These are phyloP conservation scores for Heliopora coerulea DNA, from an alignment of 92 coral and sea anemone genomes.

Conservation along the genomic window DNA sequence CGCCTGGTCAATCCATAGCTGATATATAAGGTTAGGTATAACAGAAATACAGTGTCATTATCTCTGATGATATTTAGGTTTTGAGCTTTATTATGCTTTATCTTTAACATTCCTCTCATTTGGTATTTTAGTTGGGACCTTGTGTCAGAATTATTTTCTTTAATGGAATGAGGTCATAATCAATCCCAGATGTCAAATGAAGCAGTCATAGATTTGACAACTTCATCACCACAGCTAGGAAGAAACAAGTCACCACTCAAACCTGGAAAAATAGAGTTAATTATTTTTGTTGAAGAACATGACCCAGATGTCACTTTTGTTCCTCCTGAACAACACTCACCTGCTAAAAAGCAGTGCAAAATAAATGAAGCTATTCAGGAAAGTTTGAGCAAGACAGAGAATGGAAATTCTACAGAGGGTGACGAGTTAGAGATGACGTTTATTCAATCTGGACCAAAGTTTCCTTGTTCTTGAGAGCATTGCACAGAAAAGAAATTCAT, in stretches of 20 bases:
- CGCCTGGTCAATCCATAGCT: too few species aligned
- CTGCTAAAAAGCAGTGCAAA: slow-evolving; percentile 51
- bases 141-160: too few species aligned
- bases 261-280: background rate
- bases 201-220: background rate
- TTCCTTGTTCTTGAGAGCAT: slow-evolving; percentile 74
- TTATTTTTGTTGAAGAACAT: slow-evolving; percentile 52
- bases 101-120: too few species aligned
- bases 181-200: background rate
- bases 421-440: background rate
- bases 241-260: background rate
- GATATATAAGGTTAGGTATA: too few species aligned
- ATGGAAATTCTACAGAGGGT: background rate
- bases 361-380: background rate
- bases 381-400: slow-evolving; percentile 27
- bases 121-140: too few species aligned
- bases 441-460: slow-evolving; percentile 25
- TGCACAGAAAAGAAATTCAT: slow-evolving; percentile 54
- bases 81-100: too few species aligned
- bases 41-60: too few species aligned
- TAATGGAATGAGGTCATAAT: too few species aligned
- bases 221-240: background rate
- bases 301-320: slow-evolving; percentile 70
- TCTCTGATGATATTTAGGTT: too few species aligned
- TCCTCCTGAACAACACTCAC: slow-evolving; percentile 78